phyloP scores from a whole-genome alignment of 2,797 vertebrate genomes.

The Rhynchonycteris naso region DNA sequence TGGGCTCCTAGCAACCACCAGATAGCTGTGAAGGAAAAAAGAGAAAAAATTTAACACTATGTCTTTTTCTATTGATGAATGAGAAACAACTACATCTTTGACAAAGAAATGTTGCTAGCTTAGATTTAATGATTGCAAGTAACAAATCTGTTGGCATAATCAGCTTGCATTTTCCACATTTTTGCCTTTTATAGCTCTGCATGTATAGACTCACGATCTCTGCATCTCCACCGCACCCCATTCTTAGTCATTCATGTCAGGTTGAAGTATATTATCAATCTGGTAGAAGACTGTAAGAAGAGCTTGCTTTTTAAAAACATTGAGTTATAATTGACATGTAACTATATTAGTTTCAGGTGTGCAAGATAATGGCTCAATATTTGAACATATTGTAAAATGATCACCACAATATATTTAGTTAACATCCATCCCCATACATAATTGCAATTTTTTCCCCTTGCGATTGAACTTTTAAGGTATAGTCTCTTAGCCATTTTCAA shows the following conservation, averaged over 20 bases:
- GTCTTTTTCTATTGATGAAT: neutral
- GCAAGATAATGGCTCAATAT: neutral
- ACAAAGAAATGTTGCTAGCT: too few relatives aligned
- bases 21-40: slow-evolving; percentile 5
- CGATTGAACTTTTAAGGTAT: neutral
- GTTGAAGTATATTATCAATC: neutral
- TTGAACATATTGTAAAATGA: slow-evolving; percentile 1
- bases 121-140: neutral
- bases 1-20: slow-evolving; percentile 24
- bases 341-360: neutral
- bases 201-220: neutral
- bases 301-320: neutral
- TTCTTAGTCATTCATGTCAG: neutral
- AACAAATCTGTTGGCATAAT: neutral
- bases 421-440: neutral
- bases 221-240: neutral
- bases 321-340: neutral
- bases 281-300: neutral
- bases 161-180: neutral
- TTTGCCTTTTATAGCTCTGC: neutral
- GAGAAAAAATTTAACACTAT: neutral
- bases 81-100: neutral
- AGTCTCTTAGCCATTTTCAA: neutral
- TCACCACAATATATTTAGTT: neutral
- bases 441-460: neutral